Conservation (phyloP, 2,113 vertebrate species). For the Mungos mungo region DNA sequence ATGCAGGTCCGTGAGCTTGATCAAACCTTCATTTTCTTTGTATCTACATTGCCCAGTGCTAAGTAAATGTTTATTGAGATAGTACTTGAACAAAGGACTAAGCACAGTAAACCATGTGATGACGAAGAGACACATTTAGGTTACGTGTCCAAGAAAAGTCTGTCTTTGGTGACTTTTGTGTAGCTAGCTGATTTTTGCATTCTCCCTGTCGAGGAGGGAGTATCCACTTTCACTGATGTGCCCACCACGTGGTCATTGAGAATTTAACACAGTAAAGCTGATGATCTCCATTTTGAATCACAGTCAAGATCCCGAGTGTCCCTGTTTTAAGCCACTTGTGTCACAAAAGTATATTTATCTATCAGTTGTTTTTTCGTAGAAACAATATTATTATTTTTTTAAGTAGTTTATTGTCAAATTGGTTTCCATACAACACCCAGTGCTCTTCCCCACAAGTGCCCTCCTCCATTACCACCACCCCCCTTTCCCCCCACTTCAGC, state of each 20-base stretch:
- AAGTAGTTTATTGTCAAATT: too few species aligned
- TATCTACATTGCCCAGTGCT: neutral
- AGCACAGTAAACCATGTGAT: neutral
- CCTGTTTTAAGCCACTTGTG: neutral
- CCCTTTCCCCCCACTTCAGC: too few species aligned
- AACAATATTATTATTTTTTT: neutral
- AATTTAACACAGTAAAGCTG: slow-evolving; percentile 18
- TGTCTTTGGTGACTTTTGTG: neutral
- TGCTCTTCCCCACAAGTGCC: too few species aligned
- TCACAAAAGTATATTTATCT: neutral
- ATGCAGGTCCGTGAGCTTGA: neutral
- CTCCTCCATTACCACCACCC: too few species aligned
- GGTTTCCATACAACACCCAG: too few species aligned
- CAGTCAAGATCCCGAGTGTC: neutral
- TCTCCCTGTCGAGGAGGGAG: neutral
- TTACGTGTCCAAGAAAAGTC: neutral
- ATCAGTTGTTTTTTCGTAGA: neutral
- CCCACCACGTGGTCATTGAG: neutral
- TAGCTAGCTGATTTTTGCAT: neutral
- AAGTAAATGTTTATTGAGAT: neutral
- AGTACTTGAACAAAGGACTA: neutral
- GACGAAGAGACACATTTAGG: neutral
- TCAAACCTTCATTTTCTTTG: neutral
- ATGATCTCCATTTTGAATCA: neutral
- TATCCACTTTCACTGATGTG: neutral